A percentile compares a stretch with the other conserved stretches of the same genome.
Evolutionary conservation across 1,140 invertebrate species (phyloP).

Genomic region (Euwallacea fornicatus): DNA sequence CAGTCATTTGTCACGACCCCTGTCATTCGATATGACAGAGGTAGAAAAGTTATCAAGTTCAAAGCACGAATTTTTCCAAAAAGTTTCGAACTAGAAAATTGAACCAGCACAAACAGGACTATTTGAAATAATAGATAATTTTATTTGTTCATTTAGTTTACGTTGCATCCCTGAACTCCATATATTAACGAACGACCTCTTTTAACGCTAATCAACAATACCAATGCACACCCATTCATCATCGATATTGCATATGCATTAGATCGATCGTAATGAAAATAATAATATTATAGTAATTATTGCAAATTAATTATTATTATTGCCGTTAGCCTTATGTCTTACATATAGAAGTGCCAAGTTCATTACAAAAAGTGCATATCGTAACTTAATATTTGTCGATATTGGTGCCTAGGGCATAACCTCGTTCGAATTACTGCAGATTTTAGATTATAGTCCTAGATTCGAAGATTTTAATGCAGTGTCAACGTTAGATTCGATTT

Average conservation of each 20-base stretch:
- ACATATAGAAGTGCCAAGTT: constrained; percentile 1
- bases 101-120: too few relatives aligned
- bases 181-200: background rate
- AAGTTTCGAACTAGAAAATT: too few relatives aligned
- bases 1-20: too few relatives aligned
- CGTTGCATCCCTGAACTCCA: background rate
- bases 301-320: background rate
- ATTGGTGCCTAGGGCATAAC: background rate
- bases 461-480: constrained; percentile 1
- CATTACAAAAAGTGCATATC: background rate
- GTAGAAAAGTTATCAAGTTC: too few relatives aligned
- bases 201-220: background rate
- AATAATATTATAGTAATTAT: background rate
- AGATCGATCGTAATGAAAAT: too few relatives aligned
- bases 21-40: too few relatives aligned
- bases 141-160: background rate
- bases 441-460: constrained; percentile 4
- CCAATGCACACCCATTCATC: background rate
- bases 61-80: too few relatives aligned
- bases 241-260: background rate
- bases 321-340: background rate
- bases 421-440: constrained; percentile 4
- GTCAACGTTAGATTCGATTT: background rate
- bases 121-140: background rate
- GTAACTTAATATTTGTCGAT: background rate